These are phyloP conservation scores for Cephus sareptanus DNA, from an alignment of 2,888 invertebrate species.

Conservation along the genomic window DNA sequence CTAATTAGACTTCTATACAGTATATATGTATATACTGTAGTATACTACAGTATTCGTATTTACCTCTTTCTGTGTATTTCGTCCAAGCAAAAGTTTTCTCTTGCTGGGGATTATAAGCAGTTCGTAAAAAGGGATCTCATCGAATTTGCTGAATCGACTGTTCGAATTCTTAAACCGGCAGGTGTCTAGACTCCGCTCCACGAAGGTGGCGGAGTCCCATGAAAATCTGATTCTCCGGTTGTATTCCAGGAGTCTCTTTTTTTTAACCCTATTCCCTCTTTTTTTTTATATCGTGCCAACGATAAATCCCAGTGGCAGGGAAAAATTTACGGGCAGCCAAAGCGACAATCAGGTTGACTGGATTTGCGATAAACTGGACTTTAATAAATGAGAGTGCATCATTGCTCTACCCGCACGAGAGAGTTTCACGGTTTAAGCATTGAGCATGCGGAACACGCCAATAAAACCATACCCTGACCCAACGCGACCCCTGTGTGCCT, in stretches of 20 bases:
- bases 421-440: constrained; percentile 20
- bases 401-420: neutral
- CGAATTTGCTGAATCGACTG: constrained; percentile 30
- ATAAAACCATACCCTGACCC: constrained; percentile 55
- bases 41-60: neutral
- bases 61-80: neutral
- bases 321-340: neutral
- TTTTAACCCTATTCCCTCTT: neutral
- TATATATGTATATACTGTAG: neutral
- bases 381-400: constrained; percentile 14
- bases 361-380: constrained; percentile 4
- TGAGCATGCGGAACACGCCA: constrained; percentile 37
- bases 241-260: neutral
- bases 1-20: constrained; percentile 1
- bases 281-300: neutral
- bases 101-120: constrained; percentile 29
- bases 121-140: constrained; percentile 28
- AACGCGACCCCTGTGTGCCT: constrained; percentile 27
- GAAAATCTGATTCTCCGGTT: neutral
- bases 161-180: neutral
- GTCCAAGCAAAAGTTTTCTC: neutral
- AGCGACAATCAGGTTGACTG: constrained; percentile 3
- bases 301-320: neutral
- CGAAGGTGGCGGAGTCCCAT: neutral
- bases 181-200: neutral